A percentile compares a stretch with the other conserved stretches of the same genome.
phyloP scores from a whole-genome alignment of 2,797 vertebrate species.

The Apodemus agrarius region DNA sequence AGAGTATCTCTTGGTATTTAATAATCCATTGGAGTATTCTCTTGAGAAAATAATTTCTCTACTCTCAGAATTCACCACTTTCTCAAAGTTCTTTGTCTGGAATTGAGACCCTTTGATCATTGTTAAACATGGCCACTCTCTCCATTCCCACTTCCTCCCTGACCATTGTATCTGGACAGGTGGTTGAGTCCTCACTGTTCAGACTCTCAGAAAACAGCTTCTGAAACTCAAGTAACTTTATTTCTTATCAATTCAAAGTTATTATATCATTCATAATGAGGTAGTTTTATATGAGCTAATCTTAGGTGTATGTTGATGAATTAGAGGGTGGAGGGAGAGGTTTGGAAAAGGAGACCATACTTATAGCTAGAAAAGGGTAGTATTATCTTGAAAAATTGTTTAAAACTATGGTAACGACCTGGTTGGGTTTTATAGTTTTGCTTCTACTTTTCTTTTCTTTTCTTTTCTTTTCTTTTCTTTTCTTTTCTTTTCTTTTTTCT shows the following conservation, averaged over 20 bases:
- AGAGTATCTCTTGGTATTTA: background rate
- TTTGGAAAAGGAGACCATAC: background rate
- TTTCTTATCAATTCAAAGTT: background rate
- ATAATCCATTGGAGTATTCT: background rate
- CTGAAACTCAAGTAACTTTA: background rate
- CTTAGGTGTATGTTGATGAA: background rate
- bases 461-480: background rate
- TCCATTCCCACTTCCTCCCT: background rate
- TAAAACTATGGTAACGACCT: background rate
- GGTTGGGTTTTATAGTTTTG: background rate
- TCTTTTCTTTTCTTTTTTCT: background rate
- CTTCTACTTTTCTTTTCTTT: background rate
- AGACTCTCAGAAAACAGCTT: background rate
- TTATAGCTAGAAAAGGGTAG: background rate
- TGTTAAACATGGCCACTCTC: too few relatives aligned
- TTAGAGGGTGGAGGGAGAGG: fast-evolving
- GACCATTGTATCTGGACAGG: background rate
- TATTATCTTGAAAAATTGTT: background rate
- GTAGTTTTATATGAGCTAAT: background rate
- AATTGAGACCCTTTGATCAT: background rate
- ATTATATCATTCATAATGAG: background rate
- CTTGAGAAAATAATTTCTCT: background rate
- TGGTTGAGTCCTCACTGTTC: background rate
- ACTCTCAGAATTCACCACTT: background rate
- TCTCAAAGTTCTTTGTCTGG: too few relatives aligned